Evolutionary conservation across 2,888 invertebrate species (phyloP).

Genomic region (Drosophila picticornis): DNA sequence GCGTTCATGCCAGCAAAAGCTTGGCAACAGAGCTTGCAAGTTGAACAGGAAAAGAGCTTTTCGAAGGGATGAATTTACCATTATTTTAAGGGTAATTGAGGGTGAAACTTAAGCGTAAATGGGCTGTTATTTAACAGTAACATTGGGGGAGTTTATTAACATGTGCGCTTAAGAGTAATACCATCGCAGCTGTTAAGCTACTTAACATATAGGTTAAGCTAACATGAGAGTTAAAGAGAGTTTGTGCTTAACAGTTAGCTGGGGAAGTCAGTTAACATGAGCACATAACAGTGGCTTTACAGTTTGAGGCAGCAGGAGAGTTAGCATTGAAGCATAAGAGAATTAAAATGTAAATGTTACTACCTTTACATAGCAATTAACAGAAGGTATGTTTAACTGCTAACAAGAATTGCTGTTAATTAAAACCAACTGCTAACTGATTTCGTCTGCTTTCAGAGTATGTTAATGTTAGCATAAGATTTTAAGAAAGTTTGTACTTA

Average conservation of each 20-base stretch:
- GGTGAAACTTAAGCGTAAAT: neutral
- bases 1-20: slow-evolving; percentile 28
- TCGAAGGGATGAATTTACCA: slow-evolving; percentile 51
- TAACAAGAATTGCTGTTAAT: no score
- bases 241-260: neutral
- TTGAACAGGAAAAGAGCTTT: slow-evolving; percentile 28
- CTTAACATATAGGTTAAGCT: neutral
- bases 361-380: neutral
- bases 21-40: slow-evolving; percentile 46
- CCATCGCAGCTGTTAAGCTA: neutral
- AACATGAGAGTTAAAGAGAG: neutral
- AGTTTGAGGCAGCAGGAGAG: neutral
- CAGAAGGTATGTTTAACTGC: neutral
- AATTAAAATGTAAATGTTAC: neutral
- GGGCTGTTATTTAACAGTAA: slow-evolving; percentile 6
- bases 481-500: neutral
- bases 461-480: neutral
- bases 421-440: no score
- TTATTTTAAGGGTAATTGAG: slow-evolving; percentile 43
- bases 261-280: slow-evolving; percentile 24
- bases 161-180: neutral
- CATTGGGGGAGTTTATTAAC: slow-evolving; percentile 27
- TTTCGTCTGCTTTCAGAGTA: neutral
- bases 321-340: slow-evolving; percentile 21
- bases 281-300: neutral